These are phyloP conservation scores for Liodrosophila aerea DNA, from an alignment of 2,888 invertebrate species.

Conservation along the genomic window DNA sequence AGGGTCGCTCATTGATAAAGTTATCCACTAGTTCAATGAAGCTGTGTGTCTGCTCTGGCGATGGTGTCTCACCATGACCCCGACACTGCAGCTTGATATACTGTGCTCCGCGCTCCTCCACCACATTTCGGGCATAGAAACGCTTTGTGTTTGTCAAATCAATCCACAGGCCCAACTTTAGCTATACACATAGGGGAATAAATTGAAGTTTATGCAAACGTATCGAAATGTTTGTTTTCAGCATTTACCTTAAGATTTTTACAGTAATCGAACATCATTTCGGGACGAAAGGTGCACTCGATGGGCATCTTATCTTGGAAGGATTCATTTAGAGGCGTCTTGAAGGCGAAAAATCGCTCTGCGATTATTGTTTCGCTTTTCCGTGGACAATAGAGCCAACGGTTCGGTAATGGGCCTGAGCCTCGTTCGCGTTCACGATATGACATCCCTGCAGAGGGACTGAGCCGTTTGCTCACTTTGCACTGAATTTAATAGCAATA, in stretches of 20 bases:
- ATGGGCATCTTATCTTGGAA: conserved; percentile 94
- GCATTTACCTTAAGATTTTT: conserved; percentile 88
- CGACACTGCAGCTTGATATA: conserved; percentile 95
- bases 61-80: conserved; percentile 96
- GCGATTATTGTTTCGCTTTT: conserved; percentile 89
- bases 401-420: conserved; percentile 89
- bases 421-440: conserved; percentile 57
- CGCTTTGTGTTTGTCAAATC: conserved; percentile 97
- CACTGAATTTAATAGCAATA: too few species aligned
- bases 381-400: conserved; percentile 94
- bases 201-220: too few species aligned
- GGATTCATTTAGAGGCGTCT: conserved; percentile 91
- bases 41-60: conserved; percentile 90
- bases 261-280: conserved; percentile 92
- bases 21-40: conserved; percentile 91
- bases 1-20: conserved; percentile 91
- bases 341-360: conserved; percentile 89
- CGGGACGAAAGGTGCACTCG: conserved; percentile 91
- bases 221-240: too few species aligned
- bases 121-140: conserved; percentile 92
- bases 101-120: conserved; percentile 89
- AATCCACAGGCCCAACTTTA: conserved; percentile 96
- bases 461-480: conserved; percentile 6
- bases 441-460: conserved; percentile 24
- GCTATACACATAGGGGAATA: too few species aligned